Evolutionary conservation across 2,113 vertebrate genomes (phyloP), one percentile per base, ranked within the genome.

Genomic region (Bettongia penicillata): DNA sequence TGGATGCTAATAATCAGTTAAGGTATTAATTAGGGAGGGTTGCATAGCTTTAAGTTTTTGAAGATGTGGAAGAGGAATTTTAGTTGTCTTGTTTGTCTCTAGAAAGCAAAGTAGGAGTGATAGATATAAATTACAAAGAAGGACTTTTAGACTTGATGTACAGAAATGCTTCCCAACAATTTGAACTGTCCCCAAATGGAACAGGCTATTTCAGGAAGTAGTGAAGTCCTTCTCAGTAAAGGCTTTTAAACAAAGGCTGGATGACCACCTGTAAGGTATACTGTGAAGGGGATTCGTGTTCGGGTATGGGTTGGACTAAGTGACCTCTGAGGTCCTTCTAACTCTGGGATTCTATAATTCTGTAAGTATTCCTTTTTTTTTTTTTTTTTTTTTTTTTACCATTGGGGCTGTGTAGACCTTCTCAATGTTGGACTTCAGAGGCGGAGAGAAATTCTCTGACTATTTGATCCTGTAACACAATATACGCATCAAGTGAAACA

Each of bases 401-500:
- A 43, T 93, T 92, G 19, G 61, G 95, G 93, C 93, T 43, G 6
- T 53, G 90, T 93, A 52, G 50, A 92, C 92, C 90, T 61, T 90
- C 51, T 77, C 50, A 90, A 43, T 90, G 0, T 0, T 91, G 91
- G 55, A 94, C 96, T 96, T 96, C 50, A 95, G 96, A 95, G 57
- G 48, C 51, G 19, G 97, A 94, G 93, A 94, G 94, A 97, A 95
- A 96, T 96, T 91, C 94, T 98, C 89, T 89, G 96, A 97, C 95
- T 89, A 96, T 94, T 96, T 95, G 93, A 97, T 93, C 92, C 23
- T 0, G 96, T 98, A 97, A 98, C 68, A 93, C 77, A 96, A 98
- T 96, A 96, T 97, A 92, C 84, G 90, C 93, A 97, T 96, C 97
- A 94, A 90, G 48, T 95, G 97, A 96, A 97, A 94, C 97, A 97